A percentile compares a stretch with the other conserved stretches of the same genome.
Conservation (phyloP, 2,797 vertebrate genomes). For the Graptemys geographica region DNA sequence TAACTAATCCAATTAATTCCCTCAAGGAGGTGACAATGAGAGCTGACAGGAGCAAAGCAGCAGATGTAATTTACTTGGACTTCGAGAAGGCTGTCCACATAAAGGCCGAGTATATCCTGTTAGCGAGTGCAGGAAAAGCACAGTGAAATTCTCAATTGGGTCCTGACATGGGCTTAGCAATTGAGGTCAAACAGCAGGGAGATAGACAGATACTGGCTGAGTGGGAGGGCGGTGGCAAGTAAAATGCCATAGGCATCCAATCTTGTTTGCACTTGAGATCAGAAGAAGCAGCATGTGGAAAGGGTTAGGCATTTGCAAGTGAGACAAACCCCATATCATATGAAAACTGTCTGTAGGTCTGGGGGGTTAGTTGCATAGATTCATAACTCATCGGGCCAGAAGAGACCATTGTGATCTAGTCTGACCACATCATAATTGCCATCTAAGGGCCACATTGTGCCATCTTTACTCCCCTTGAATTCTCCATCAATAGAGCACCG, state of each 20-base stretch:
- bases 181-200: background rate
- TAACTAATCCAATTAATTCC: background rate
- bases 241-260: constrained; percentile 48
- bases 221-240: background rate
- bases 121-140: background rate
- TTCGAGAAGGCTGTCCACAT: background rate
- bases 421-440: background rate
- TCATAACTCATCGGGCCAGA: background rate
- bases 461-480: background rate
- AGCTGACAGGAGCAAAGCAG: background rate
- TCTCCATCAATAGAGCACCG: background rate
- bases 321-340: background rate
- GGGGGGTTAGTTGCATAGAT: background rate
- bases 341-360: background rate
- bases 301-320: constrained; percentile 57
- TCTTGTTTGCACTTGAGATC: constrained; percentile 56
- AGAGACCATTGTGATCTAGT: background rate
- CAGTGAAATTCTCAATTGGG: background rate
- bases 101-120: background rate
- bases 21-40: background rate
- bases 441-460: constrained; percentile 17
- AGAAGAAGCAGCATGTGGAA: constrained; percentile 52
- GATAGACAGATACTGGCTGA: background rate
- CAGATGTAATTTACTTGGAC: background rate
- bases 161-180: background rate